Evolutionary conservation across 2,113 vertebrate species (phyloP), one percentile per base, ranked within the genome.

Genomic region (Perca schrenkii): DNA sequence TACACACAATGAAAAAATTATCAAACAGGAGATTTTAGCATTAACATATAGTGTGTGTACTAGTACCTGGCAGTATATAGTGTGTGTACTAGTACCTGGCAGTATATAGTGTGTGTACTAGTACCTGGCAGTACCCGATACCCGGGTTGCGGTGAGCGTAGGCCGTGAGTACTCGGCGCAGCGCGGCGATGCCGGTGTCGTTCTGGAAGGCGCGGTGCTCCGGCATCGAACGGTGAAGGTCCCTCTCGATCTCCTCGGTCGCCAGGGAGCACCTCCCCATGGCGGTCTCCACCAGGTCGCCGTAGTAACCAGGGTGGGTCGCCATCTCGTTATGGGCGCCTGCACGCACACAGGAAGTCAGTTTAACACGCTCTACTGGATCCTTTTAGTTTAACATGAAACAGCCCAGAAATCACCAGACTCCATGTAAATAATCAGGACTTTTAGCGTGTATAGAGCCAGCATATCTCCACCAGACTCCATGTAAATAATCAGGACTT

Each of bases 131-230:
- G 92, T 99, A 99, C 4, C 98, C 98, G 3, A 99, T 99, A 54
- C 96, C 96, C 0, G 98, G 98, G 92, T 99, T 99, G 71, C 98
- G 97, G 94, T 97, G 98, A 2, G 98, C 98, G 0, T 99, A 99
- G 34, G 98, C 98, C 0, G 98, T 99, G 72, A 99, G 94, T 36
- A 99, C 98, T 0, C 98, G 96, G 36, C 98, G 96, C n/a, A 99
- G 96, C 0, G 98, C 98, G 0, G 98, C 97, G 0, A 99, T 99
- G 28, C 98, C 98, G 1, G 95, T 88, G 83, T 98, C 97, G 0
- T 99, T 99, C 92, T 99, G 98, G 94, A 99, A 99, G 60, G 98
- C 98, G 2, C 96, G 94, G 92, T 99, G 98, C 84, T 99, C 98
- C 0, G 98, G 98, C 98, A 99, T 99, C 2, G 98, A 99, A 21